Percentiles rank a stretch among this genome's conserved stretches.
These are phyloP conservation scores for Yponomeuta malinellus DNA, from an alignment of 2,888 invertebrate genomes.

Conservation along the genomic window DNA sequence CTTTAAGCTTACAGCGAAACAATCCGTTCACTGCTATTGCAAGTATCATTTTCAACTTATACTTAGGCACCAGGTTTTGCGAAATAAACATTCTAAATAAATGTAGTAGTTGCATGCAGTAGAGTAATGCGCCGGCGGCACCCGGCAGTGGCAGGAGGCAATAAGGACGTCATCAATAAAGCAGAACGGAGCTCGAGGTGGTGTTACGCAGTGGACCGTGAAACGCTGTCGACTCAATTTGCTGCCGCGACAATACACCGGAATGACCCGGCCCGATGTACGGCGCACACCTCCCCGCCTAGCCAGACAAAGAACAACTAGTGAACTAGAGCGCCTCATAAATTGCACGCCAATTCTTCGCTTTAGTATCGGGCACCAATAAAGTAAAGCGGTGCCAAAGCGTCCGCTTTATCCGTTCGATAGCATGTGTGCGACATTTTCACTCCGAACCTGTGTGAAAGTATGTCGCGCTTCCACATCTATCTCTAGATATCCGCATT, in stretches of 20 bases:
- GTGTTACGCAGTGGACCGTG: constrained; percentile 49
- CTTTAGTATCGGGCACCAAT: constrained; percentile 41
- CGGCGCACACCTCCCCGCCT: constrained; percentile 11
- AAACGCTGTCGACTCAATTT: constrained; percentile 64
- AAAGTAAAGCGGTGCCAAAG: constrained; percentile 21
- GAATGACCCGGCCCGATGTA: constrained; percentile 30
- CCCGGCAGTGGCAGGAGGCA: constrained; percentile 14
- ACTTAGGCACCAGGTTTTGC: not conserved
- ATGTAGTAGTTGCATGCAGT: not conserved
- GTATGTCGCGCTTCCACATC: not conserved
- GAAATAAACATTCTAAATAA: not conserved
- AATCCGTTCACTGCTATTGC: not conserved
- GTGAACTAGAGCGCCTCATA: constrained; percentile 23
- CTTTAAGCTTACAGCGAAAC: not conserved
- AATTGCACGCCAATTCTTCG: constrained; percentile 44
- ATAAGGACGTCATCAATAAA: constrained; percentile 36
- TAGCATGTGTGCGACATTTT: not conserved
- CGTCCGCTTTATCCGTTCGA: constrained; percentile 5
- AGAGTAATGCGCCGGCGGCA: not conserved
- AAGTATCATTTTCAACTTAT: not conserved
- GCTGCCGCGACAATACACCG: constrained; percentile 49
- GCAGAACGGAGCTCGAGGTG: constrained; percentile 35
- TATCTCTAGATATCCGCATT: not conserved
- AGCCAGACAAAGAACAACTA: constrained; percentile 13
- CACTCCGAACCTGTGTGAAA: constrained; percentile 7